Evolutionary conservation across 2,888 invertebrate genomes (phyloP).

Genomic region (Andrena hattorfiana): DNA sequence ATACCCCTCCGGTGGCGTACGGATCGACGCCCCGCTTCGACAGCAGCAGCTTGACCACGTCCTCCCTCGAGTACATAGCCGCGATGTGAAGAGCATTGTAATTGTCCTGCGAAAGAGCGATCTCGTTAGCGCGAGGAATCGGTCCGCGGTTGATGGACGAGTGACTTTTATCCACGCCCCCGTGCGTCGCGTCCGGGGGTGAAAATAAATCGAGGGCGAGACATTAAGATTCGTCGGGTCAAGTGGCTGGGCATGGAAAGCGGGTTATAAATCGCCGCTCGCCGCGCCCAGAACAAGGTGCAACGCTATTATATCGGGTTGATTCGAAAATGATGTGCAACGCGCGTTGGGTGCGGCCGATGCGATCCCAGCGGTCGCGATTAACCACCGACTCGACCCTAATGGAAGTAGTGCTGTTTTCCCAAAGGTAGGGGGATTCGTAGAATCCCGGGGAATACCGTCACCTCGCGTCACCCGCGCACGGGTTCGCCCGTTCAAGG

Average conservation of each 20-base stretch:
- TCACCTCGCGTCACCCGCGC: background rate
- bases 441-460: slow-evolving; percentile 4
- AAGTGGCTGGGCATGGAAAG: slow-evolving; percentile 17
- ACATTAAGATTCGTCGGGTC: slow-evolving; percentile 10
- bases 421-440: background rate
- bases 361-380: slow-evolving; percentile 1
- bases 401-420: slow-evolving; percentile 7
- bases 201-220: slow-evolving; percentile 28
- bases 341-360: slow-evolving; percentile 39
- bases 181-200: background rate
- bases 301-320: slow-evolving; percentile 25
- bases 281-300: slow-evolving; percentile 77
- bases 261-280: slow-evolving; percentile 70
- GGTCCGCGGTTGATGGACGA: background rate
- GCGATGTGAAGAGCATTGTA: slow-evolving; percentile 98
- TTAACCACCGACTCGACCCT: slow-evolving; percentile 22
- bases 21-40: slow-evolving; percentile 96
- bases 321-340: slow-evolving; percentile 49
- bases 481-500: background rate
- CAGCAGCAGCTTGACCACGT: slow-evolving; percentile 95
- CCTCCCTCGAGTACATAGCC: slow-evolving; percentile 97
- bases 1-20: slow-evolving; percentile 96
- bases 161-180: background rate
- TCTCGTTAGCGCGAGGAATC: slow-evolving; percentile 2
- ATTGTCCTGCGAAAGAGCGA: slow-evolving; percentile 91